A percentile compares a stretch with the other conserved stretches of the same genome.
Evolutionary conservation across 2,888 invertebrate genomes (phyloP).

Genomic region (Eristalis tenax): DNA sequence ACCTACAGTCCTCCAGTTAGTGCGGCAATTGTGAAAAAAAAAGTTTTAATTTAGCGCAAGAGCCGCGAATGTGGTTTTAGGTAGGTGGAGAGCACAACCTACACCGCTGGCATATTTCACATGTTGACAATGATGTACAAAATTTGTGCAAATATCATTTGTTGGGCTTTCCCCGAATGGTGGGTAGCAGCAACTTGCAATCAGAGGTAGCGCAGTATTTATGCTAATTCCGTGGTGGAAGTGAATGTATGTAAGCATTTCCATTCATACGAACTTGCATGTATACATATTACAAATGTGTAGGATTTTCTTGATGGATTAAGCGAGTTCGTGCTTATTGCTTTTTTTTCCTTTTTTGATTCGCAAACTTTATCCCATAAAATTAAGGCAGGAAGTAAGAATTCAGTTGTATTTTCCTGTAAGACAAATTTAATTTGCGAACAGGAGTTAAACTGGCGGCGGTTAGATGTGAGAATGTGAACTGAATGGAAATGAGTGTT

Average conservation of each 20-base stretch:
- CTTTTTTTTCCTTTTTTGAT: neutral
- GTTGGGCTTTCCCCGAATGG: constrained; percentile 8
- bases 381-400: neutral
- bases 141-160: constrained; percentile 48
- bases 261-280: neutral
- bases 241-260: constrained; percentile 1
- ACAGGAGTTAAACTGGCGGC: neutral
- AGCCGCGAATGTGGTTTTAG: constrained; percentile 10
- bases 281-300: neutral
- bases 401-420: neutral
- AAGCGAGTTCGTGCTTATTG: neutral
- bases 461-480: neutral
- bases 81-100: constrained; percentile 3
- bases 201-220: constrained; percentile 3
- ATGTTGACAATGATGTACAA: constrained; percentile 67
- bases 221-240: neutral
- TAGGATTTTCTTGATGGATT: neutral
- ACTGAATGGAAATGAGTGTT: neutral
- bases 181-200: neutral
- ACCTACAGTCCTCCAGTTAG: constrained; percentile 36
- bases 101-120: constrained; percentile 31
- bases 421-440: neutral
- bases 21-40: constrained; percentile 32
- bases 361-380: neutral
- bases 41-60: constrained; percentile 61